These are phyloP conservation scores for Pseudoips prasinana DNA, from an alignment of 2,888 invertebrate genomes.

Conservation along the genomic window DNA sequence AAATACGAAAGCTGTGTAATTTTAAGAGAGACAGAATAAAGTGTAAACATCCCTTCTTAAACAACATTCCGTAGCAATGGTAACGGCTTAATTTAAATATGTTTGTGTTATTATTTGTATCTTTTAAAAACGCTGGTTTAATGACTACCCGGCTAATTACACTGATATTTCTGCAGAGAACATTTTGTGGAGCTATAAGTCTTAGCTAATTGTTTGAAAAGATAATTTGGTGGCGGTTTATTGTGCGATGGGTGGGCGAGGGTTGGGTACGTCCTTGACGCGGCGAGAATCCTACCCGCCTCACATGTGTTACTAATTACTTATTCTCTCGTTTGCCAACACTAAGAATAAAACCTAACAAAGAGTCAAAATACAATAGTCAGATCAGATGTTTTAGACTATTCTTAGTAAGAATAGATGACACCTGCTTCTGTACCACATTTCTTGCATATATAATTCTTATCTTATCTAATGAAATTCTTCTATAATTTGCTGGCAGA, in stretches of 20 bases:
- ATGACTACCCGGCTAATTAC: slow-evolving; percentile 41
- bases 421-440: too few species aligned
- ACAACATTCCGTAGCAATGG: too few species aligned
- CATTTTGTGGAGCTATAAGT: slow-evolving; percentile 59
- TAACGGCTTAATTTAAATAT: slow-evolving; percentile 7
- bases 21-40: too few species aligned
- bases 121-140: slow-evolving; percentile 40
- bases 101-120: slow-evolving; percentile 4
- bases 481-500: too few species aligned
- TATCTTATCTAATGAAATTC: too few species aligned
- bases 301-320: slow-evolving; percentile 72
- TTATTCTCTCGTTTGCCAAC: slow-evolving; percentile 24
- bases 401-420: too few species aligned
- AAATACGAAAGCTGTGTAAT: too few species aligned
- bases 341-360: too few species aligned
- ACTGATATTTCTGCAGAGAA: slow-evolving; percentile 37
- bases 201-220: slow-evolving; percentile 71
- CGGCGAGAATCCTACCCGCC: slow-evolving; percentile 36
- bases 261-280: slow-evolving; percentile 58
- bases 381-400: neutral
- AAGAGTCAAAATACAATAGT: too few species aligned
- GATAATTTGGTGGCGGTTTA: slow-evolving; percentile 72
- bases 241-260: slow-evolving; percentile 55
- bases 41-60: too few species aligned
- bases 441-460: too few species aligned